Evolutionary conservation across 2,797 vertebrate genomes (phyloP).

Genomic region (Vireo griseus): DNA sequence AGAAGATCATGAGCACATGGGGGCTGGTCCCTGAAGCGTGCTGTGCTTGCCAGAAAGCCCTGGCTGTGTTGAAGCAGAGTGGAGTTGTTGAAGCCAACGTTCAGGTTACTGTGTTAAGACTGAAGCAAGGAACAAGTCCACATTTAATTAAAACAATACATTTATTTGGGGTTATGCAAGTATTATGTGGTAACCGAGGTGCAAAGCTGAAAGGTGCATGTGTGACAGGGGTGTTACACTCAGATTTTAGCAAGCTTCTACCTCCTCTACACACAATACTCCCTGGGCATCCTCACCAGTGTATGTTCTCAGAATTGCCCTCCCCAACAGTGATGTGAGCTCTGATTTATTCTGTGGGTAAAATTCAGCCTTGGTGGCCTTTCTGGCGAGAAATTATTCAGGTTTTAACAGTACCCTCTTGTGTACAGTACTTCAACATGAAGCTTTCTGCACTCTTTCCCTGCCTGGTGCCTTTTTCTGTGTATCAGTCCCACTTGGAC

Average conservation of each 20-base stretch:
- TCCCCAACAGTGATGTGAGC: background rate
- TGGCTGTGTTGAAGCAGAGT: background rate
- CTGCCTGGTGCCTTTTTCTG: background rate
- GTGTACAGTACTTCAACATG: background rate
- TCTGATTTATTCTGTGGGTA: background rate
- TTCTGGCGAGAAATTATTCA: background rate
- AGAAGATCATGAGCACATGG: accelerated
- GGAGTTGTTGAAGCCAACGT: background rate
- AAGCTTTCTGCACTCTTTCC: background rate
- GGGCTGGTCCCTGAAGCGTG: background rate
- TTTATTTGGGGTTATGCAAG: background rate
- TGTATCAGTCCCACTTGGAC: background rate
- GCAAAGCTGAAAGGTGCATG: background rate
- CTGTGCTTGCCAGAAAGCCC: background rate
- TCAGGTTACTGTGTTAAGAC: background rate
- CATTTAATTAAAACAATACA: background rate
- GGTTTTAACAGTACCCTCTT: background rate
- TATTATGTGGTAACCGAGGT: accelerated
- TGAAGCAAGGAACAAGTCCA: background rate
- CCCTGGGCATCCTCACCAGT: accelerated
- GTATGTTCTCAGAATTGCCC: background rate
- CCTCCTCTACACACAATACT: background rate
- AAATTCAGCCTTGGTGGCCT: background rate
- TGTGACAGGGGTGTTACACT: background rate
- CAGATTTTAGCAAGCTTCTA: background rate